phyloP scores from a whole-genome alignment of 1,140 invertebrate genomes.

The Eumeta japonica region DNA sequence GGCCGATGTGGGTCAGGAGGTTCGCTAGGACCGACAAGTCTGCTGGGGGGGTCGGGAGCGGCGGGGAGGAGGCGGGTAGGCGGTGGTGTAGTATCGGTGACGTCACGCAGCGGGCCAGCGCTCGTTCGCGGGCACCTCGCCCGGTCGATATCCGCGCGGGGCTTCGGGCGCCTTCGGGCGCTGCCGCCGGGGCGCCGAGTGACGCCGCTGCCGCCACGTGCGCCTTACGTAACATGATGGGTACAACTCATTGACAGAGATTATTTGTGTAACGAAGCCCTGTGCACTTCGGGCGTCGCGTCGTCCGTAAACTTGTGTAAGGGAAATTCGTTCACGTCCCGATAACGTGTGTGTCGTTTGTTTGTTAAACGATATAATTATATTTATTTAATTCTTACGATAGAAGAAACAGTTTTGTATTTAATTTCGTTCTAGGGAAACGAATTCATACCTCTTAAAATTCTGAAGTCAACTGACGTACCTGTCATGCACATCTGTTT shows the following conservation, averaged over 20 bases:
- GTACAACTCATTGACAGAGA: constrained; percentile 46
- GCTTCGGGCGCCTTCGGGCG: constrained; percentile 30
- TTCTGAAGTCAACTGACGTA: too few species aligned
- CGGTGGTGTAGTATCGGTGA: constrained; percentile 19
- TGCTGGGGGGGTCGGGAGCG: constrained; percentile 9
- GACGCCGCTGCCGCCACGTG: constrained; percentile 37
- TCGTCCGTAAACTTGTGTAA: too few species aligned
- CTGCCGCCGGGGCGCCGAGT: constrained; percentile 26
- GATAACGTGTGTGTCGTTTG: constrained; percentile 1
- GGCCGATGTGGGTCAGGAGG: constrained; percentile 4
- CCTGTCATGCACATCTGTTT: too few species aligned
- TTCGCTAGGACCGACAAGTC: constrained; percentile 30
- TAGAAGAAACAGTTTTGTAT: too few species aligned
- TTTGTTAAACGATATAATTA: constrained; percentile 1
- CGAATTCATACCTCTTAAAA: too few species aligned
- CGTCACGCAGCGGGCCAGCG: constrained; percentile 43
- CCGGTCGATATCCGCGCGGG: constrained; percentile 40
- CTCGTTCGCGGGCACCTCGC: constrained; percentile 30
- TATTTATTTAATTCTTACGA: constrained; percentile 6
- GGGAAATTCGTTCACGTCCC: too few species aligned
- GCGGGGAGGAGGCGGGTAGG: background rate
- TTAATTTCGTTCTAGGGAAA: too few species aligned
- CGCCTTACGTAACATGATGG: constrained; percentile 40
- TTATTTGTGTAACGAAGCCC: constrained; percentile 31
- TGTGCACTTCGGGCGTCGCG: too few species aligned